Percentiles rank a stretch among this genome's conserved stretches.
phyloP scores from a whole-genome alignment of 2,113 vertebrate species.

The Rhinoptilus africanus region DNA sequence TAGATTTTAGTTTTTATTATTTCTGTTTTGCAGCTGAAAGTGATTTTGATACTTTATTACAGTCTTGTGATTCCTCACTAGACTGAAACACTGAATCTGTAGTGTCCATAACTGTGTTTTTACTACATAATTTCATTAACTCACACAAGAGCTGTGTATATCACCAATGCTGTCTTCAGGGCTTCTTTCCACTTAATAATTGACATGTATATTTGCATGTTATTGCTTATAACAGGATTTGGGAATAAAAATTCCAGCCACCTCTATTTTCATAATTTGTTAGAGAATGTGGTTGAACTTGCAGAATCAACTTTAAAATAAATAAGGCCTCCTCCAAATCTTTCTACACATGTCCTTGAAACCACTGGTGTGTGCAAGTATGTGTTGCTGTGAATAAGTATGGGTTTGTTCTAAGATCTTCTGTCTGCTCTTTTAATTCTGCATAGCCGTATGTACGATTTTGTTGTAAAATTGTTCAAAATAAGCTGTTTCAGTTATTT shows the following conservation, averaged over 20 bases:
- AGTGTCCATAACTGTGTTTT: neutral
- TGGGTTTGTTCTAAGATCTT: neutral
- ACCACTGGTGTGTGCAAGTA: neutral
- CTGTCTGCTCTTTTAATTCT: neutral
- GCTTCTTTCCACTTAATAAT: neutral
- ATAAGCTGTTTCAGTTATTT: neutral
- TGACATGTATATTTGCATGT: neutral
- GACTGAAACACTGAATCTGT: neutral
- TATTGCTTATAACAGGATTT: neutral
- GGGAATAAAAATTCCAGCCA: neutral
- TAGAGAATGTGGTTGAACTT: neutral
- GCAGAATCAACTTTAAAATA: neutral
- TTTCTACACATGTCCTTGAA: neutral
- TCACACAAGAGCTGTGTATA: accelerated
- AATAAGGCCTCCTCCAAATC: neutral
- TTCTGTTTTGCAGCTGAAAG: neutral
- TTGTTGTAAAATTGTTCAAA: neutral
- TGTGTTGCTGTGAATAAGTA: neutral
- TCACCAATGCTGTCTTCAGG: accelerated
- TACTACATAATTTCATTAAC: neutral
- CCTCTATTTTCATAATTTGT: neutral
- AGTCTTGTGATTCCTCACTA: neutral
- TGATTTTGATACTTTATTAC: neutral
- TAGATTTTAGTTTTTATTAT: neutral
- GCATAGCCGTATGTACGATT: neutral